Base-by-base conservation (phyloP, 2,113 vertebrate species). In the Corynorhinus townsendii region DNA sequence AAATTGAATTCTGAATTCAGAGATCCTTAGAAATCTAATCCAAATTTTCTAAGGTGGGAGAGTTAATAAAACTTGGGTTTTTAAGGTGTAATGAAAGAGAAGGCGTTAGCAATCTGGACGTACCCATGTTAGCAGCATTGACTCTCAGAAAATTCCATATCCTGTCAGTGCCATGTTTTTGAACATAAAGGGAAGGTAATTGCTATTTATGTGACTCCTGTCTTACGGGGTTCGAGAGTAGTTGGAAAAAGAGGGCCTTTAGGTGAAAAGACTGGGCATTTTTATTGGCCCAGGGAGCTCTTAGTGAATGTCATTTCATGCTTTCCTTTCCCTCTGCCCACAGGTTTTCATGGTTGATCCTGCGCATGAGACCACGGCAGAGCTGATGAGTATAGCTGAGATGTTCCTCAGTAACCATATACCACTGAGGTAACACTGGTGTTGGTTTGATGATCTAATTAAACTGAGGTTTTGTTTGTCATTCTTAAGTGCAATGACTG, bases 391-490 rank as follows among this genome's bases (percentile, higher is more conserved):
- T 33, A 98, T 99, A 79, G 99, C 99, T 69, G 99, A 99, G 98
- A 99, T 99, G 99, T 99, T 99, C 98, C 99, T 99, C 93, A 98
- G 99, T 88, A 99, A 99, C 97, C 99, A 99, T 96, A 99, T 99
- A 96, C 99, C 99, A 0, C 98, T 99, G 95, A 99, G 99, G 99
- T 99, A 98, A 97, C 75, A 0, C 10, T 80, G 0, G 45, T 96
- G 45, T n/a, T 2, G 20, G 5, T 71, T 68, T 96, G 96, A 69
- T 28, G 17, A 56, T 75, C 35, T 22, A 45, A 7, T 35, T 91
- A 14, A 28, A 26, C 84, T 94, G 81, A 88, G 38, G 17, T 95
- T 93, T 87, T 72, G 3, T 93, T 72, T 95, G 76, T 26, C 62
- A 17, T 87, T 97, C 2, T 47, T 43, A 85, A 93, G 33, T 91